phyloP scores from a whole-genome alignment of 1,140 invertebrate species.

The Zaprionus davidi region DNA sequence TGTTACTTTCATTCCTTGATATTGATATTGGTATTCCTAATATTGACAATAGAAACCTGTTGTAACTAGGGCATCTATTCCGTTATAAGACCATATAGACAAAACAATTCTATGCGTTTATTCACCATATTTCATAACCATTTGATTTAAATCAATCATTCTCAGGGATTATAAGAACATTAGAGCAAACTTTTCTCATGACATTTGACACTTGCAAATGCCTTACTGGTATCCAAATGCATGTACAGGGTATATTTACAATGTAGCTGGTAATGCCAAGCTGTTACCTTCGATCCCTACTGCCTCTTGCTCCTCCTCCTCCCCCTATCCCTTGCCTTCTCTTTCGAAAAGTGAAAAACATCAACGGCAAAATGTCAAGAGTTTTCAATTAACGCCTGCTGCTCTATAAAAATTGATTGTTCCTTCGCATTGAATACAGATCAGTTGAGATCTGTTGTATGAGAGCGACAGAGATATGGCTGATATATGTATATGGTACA shows the following conservation, averaged over 20 bases:
- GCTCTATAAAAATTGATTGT: constrained; percentile 45
- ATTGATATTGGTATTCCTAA: no score
- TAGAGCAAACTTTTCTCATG: no score
- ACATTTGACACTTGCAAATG: background rate
- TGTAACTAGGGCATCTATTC: no score
- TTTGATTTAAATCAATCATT: background rate
- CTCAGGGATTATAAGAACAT: no score
- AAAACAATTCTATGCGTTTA: background rate
- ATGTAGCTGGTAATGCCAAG: background rate
- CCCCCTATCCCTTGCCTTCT: no score
- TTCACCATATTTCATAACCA: background rate
- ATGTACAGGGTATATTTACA: background rate
- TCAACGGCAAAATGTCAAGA: constrained; percentile 55
- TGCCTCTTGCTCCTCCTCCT: background rate
- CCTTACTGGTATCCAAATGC: background rate
- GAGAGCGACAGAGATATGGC: background rate
- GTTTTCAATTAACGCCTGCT: constrained; percentile 65
- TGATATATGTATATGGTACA: background rate
- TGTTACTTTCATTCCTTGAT: no score
- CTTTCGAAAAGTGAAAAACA: constrained; percentile 21
- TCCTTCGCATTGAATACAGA: constrained; percentile 32
- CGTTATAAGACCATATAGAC: background rate
- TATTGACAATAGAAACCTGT: no score
- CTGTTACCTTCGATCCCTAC: background rate
- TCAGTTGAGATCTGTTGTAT: constrained; percentile 9